Percentiles rank a stretch among this genome's conserved stretches.
phyloP scores from a whole-genome alignment of 37 sponge, comb jelly and placozoan genomes.

The Haliclona indistincta region DNA sequence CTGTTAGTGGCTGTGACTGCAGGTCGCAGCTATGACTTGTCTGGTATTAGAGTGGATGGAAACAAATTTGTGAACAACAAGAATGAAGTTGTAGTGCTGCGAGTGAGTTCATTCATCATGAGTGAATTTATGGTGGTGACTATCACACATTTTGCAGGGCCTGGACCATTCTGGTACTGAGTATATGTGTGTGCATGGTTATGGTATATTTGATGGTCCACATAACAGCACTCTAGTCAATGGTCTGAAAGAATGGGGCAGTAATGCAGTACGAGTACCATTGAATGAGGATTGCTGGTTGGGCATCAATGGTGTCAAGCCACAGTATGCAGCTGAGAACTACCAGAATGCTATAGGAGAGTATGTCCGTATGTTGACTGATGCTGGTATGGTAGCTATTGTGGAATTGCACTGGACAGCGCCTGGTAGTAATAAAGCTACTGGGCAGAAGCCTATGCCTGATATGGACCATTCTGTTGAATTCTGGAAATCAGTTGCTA shows the following conservation, averaged over 20 bases:
- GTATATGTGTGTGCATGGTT: constrained; percentile 22
- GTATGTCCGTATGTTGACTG: constrained; percentile 24
- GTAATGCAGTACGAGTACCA: constrained; percentile 25
- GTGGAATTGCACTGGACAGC: constrained; percentile 44
- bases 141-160: constrained; percentile 10
- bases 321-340: constrained; percentile 22
- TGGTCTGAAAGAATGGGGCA: constrained; percentile 18
- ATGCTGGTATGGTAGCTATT: constrained; percentile 22
- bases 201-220: constrained; percentile 27
- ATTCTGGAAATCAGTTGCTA: constrained; percentile 38
- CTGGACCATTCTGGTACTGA: constrained; percentile 37
- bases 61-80: constrained; percentile 6
- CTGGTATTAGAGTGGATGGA: constrained; percentile 13
- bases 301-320: constrained; percentile 30
- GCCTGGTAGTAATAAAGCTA: constrained; percentile 17
- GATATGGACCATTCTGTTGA: constrained; percentile 29
- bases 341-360: background rate
- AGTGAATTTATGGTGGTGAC: too few relatives aligned
- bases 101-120: too few relatives aligned
- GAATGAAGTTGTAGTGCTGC: background rate
- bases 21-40: too few relatives aligned
- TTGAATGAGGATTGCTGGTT: constrained; percentile 47
- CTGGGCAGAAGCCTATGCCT: constrained; percentile 35
- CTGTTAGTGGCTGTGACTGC: too few relatives aligned
- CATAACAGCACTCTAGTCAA: constrained; percentile 7